Evolutionary conservation across 2,113 vertebrate species (phyloP).

Genomic region (Uria lomvia): DNA sequence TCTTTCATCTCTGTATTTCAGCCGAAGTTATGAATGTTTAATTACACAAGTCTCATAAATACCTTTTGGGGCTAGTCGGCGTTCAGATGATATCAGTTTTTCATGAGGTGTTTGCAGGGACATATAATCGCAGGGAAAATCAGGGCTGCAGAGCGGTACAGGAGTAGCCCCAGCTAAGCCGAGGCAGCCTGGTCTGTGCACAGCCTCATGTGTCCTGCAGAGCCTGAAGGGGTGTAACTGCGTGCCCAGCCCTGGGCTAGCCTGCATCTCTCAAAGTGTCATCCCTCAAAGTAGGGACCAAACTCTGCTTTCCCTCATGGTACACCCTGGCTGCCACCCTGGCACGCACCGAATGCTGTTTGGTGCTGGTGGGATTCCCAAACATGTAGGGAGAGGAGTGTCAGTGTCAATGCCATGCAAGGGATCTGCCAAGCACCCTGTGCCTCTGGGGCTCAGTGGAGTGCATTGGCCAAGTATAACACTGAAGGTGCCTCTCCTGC

Average conservation of each 20-base stretch:
- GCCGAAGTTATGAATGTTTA: neutral
- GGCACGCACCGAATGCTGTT: neutral
- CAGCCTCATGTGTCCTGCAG: neutral
- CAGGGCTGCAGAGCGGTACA: neutral
- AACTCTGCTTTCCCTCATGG: neutral
- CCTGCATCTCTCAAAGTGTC: neutral
- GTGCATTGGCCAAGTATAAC: neutral
- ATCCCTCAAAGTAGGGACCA: neutral
- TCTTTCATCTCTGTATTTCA: conserved; percentile 2
- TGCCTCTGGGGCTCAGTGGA: neutral
- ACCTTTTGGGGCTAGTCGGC: neutral
- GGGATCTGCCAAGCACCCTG: neutral
- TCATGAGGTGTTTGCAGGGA: neutral
- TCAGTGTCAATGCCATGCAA: neutral
- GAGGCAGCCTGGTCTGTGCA: neutral
- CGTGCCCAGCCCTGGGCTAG: fast-evolving
- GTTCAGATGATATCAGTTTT: neutral
- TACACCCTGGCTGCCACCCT: fast-evolving
- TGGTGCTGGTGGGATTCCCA: neutral
- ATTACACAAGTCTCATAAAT: conserved; percentile 1
- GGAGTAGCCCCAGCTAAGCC: neutral
- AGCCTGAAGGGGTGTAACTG: neutral
- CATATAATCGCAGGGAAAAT: neutral
- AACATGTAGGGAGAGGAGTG: fast-evolving
- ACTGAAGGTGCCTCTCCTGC: neutral